Evolutionary conservation across 2,113 vertebrate genomes (phyloP).

Genomic region (Periophthalmus modestus): DNA sequence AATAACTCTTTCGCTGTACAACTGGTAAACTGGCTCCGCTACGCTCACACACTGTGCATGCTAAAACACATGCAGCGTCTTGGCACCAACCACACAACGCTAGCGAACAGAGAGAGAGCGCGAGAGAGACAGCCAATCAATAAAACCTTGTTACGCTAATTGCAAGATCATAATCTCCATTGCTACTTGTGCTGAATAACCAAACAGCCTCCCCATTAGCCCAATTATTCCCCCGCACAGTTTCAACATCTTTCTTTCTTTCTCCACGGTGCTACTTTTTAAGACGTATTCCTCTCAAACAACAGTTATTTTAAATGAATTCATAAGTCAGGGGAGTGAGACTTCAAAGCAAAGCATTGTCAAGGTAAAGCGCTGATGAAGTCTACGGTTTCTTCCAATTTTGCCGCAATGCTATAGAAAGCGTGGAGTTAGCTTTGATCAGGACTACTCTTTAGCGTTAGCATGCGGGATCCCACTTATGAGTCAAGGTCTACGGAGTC

Average conservation of each 20-base stretch:
- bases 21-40: conserved; percentile 52
- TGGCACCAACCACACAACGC: conserved; percentile 70
- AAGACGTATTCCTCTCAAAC: conserved; percentile 74
- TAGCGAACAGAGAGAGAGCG: conserved; percentile 41
- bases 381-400: conserved; percentile 53
- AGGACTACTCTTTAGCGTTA: conserved; percentile 33
- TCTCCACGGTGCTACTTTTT: conserved; percentile 12
- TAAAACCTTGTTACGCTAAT: conserved; percentile 84
- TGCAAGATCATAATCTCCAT: conserved; percentile 81
- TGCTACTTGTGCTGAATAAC: conserved; percentile 79
- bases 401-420: conserved; percentile 52
- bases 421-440: conserved; percentile 57
- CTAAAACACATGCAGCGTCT: conserved; percentile 73
- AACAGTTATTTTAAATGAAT: conserved; percentile 75
- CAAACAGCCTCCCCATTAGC: conserved; percentile 81
- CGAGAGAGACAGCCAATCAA: conserved; percentile 73
- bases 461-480: conserved; percentile 43
- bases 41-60: conserved; percentile 62
- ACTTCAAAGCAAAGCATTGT: conserved; percentile 73
- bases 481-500: conserved; percentile 40
- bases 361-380: conserved; percentile 77
- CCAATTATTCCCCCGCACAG: conserved; percentile 76
- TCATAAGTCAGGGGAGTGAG: conserved; percentile 70
- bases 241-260: conserved; percentile 47
- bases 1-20: conserved; percentile 32